phyloP scores from a whole-genome alignment of 2,113 vertebrate genomes.

The Hypomesus transpacificus region DNA sequence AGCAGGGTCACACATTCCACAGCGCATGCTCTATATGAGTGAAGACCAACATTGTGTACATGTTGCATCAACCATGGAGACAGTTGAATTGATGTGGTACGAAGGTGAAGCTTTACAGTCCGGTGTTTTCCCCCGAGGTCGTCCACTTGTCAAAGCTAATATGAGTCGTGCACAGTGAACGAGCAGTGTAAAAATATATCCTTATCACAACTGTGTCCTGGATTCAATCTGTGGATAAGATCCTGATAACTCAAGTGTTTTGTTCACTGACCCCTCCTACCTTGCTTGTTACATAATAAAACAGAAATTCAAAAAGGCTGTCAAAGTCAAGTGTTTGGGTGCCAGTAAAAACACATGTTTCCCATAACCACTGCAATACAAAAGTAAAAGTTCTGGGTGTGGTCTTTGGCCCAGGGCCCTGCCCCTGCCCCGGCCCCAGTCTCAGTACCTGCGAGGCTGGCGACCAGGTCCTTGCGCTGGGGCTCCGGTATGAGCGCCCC shows the following conservation, averaged over 20 bases:
- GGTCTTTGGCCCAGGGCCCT: not conserved
- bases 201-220: not conserved
- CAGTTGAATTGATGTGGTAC: not conserved
- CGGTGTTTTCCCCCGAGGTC: conserved; percentile 59
- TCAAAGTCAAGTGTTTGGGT: no score
- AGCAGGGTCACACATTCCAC: no score
- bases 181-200: not conserved
- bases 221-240: not conserved
- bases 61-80: not conserved
- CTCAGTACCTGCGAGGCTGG: conserved; percentile 66
- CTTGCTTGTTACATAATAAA: not conserved
- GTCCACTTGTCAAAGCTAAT: conserved; percentile 46
- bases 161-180: not conserved
- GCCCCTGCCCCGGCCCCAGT: not conserved
- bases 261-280: not conserved
- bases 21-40: no score
- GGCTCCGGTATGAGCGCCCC: conserved; percentile 70
- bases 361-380: no score
- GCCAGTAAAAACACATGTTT: no score
- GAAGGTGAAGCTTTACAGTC: not conserved
- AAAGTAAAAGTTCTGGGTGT: no score
- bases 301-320: no score
- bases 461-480: conserved; percentile 56
- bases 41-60: no score
- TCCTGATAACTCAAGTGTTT: not conserved